A percentile compares a stretch with the other conserved stretches of the same genome.
Conservation (phyloP, 35 echinoderm and acorn worm species). For the Heliocidaris erythrogramma region DNA sequence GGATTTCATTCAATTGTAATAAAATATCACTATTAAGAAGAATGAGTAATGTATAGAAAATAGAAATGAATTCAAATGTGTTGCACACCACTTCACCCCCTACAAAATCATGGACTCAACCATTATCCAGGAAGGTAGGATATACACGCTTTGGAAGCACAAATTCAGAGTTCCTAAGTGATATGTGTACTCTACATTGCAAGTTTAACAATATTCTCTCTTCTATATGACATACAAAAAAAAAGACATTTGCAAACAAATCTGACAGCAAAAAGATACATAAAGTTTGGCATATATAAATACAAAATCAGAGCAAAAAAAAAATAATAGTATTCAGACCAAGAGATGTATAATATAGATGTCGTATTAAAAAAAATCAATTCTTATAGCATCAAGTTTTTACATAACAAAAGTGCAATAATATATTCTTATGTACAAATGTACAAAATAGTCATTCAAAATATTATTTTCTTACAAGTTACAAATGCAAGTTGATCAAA, state of each 20-base stretch:
- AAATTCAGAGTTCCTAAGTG: background rate
- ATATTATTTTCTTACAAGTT: slow-evolving; percentile 22
- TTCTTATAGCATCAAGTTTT: slow-evolving; percentile 34
- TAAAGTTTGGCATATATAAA: slow-evolving; percentile 15
- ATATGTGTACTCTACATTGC: background rate
- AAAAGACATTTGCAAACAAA: background rate
- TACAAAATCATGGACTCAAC: background rate
- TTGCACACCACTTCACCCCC: background rate
- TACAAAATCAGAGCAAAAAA: background rate
- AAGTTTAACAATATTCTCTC: background rate
- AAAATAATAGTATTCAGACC: background rate
- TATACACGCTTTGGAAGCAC: background rate
- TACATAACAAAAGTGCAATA: slow-evolving; percentile 43
- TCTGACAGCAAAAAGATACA: background rate
- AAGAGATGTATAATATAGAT: slow-evolving; percentile 24
- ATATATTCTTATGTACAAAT: slow-evolving; percentile 44
- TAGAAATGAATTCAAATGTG: background rate
- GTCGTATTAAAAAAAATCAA: background rate
- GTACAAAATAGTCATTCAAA: slow-evolving; percentile 44
- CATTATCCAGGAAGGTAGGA: background rate
- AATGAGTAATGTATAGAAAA: background rate
- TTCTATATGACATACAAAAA: background rate
- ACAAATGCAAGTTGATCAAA: slow-evolving; percentile 26
- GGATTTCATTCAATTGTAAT: background rate
- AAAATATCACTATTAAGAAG: background rate